These are phyloP conservation scores for Aphelenchoides besseyi DNA, from an alignment of 1,140 invertebrate genomes.

Conservation along the genomic window DNA sequence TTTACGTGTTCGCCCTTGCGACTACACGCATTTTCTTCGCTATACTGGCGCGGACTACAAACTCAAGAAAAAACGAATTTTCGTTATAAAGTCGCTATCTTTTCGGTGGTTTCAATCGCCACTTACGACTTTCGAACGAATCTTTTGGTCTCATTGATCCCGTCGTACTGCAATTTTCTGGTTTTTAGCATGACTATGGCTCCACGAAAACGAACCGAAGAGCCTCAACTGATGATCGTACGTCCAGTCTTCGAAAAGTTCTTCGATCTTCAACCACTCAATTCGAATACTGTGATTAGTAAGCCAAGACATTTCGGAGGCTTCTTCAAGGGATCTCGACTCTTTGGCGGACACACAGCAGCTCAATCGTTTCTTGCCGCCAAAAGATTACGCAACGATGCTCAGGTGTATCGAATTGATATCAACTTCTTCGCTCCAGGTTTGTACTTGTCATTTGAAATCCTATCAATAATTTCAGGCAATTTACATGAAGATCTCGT, in stretches of 20 bases:
- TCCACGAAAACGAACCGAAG: neutral
- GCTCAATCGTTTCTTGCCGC: neutral
- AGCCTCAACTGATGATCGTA: neutral
- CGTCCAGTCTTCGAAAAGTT: conserved; percentile 10
- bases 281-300: neutral
- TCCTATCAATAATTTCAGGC: neutral
- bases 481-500: neutral
- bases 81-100: too few relatives aligned
- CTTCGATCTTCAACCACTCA: conserved; percentile 3
- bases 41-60: too few relatives aligned
- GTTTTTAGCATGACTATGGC: too few relatives aligned
- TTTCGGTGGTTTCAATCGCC: too few relatives aligned
- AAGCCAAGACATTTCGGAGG: neutral
- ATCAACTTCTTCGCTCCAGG: conserved; percentile 3
- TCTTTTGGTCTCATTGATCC: too few relatives aligned
- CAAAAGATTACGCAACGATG: neutral
- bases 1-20: too few relatives aligned
- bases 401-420: neutral
- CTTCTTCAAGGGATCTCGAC: conserved; percentile 10
- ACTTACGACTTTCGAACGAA: too few relatives aligned
- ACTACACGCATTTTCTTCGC: too few relatives aligned
- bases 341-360: conserved; percentile 9
- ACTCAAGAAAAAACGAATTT: too few relatives aligned
- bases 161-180: too few relatives aligned
- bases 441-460: neutral